Base-by-base conservation (phyloP, 2,797 vertebrate species). In the Epinephelus coioides region DNA sequence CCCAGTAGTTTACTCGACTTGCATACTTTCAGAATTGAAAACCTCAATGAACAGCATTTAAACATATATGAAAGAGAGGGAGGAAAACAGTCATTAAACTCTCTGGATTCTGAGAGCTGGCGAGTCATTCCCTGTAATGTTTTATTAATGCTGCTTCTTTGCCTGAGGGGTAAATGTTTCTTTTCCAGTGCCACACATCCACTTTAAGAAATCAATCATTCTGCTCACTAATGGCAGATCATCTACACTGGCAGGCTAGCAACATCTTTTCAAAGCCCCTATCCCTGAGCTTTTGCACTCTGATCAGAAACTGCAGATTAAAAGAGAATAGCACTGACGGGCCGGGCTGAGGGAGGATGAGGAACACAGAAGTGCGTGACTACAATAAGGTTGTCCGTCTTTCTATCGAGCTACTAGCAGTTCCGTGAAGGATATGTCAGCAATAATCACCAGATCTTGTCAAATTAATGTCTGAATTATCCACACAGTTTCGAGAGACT, bases 91-190 rank as follows among this genome's bases (percentile, higher is more conserved):
- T 86, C 87, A 93, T 91, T 92, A 88, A 87, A 86, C 71, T 81
- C 61, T 78, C 69, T 57, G 78, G 34, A 69, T 81, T 83, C 79
- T 72, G 55, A 86, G 83, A 83, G 78, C 77, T 54, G 81, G 84
- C 55, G 74, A 90, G 82, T 88, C 87, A 88, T 91, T 91, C 88
- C 25, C 25, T 88, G 74, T 93, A 94, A 95, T 95, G 92, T 93
- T 94, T 95, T 93, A 94, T 95, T 94, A 94, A 95, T 94, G 88
- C 54, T 38, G 83, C 75, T 65, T 86, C 76, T 87, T 78, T 86
- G 90, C 92, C 93, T 88, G 70, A 87, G 88, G 92, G 91, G 81
- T 85, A 92, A 92, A 89, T 92, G 84, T 90, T 91, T 89, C 82
- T 89, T 88, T 91, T 89, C 82, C 50, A 75, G 55, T 81, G 38